Conservation (phyloP, 1,140 invertebrate genomes). For the Calephelis nemesis region DNA sequence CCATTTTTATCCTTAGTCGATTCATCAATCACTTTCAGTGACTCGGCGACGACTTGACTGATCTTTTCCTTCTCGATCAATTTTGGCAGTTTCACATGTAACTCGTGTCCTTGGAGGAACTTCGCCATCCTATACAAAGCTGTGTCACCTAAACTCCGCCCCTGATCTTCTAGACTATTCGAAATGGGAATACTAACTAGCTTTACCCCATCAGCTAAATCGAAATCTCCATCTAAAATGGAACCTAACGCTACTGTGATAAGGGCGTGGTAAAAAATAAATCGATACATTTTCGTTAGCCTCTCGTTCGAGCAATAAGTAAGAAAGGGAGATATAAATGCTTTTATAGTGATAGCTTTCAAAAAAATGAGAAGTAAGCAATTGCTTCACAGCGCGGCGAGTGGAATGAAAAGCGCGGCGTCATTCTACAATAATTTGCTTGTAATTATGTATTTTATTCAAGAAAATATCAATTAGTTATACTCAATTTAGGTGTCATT, state of each 20-base stretch:
- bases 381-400: constrained; percentile 38
- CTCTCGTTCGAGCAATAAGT: constrained; percentile 55
- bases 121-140: constrained; percentile 80
- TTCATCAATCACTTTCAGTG: constrained; percentile 68
- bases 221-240: constrained; percentile 71
- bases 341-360: constrained; percentile 74
- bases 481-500: background rate
- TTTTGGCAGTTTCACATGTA: constrained; percentile 84
- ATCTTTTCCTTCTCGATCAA: constrained; percentile 79
- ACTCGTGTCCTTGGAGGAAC: constrained; percentile 84
- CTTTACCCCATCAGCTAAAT: constrained; percentile 82
- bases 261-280: constrained; percentile 39
- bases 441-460: constrained; percentile 35
- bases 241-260: constrained; percentile 39
- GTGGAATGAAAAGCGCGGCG: constrained; percentile 47
- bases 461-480: constrained; percentile 3
- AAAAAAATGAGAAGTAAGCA: constrained; percentile 69
- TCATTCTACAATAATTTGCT: constrained; percentile 47
- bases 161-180: constrained; percentile 70
- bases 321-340: constrained; percentile 54
- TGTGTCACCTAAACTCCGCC: constrained; percentile 75
- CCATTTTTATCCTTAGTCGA: constrained; percentile 61
- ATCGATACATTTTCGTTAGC: constrained; percentile 62
- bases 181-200: constrained; percentile 77
- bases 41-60: constrained; percentile 60